These are phyloP conservation scores for Amiota minor DNA, from an alignment of 2,888 invertebrate genomes.

Conservation along the genomic window DNA sequence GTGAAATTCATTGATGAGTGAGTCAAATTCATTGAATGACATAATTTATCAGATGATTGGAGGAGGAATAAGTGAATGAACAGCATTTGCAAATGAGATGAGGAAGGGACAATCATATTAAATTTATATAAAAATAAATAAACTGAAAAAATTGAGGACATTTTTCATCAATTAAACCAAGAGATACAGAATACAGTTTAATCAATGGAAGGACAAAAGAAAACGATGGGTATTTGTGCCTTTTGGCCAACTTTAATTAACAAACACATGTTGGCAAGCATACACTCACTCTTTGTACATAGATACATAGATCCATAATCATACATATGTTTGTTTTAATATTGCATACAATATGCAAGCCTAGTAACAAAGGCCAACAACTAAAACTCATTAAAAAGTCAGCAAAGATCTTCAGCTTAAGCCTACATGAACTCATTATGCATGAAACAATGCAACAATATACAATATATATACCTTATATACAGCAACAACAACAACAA, in stretches of 20 bases:
- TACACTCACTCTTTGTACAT: too few relatives aligned
- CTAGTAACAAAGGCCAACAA: background rate
- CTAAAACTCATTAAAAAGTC: conserved; percentile 17
- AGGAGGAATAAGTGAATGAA: background rate
- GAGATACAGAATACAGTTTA: too few relatives aligned
- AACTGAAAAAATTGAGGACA: too few relatives aligned
- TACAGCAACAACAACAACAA: background rate
- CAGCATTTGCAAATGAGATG: background rate
- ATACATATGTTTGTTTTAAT: too few relatives aligned
- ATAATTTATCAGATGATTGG: too few relatives aligned
- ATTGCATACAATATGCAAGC: too few relatives aligned
- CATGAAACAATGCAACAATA: conserved; percentile 23
- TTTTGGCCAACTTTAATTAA: too few relatives aligned
- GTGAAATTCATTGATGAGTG: background rate
- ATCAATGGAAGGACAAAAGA: too few relatives aligned
- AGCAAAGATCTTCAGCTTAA: conserved; percentile 14
- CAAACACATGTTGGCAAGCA: too few relatives aligned
- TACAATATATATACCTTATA: background rate
- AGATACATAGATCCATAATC: too few relatives aligned
- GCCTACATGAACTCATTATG: conserved; percentile 23
- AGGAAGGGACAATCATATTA: background rate
- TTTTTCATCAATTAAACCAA: too few relatives aligned
- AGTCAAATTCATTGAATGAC: background rate
- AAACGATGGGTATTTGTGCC: too few relatives aligned
- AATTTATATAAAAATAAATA: background rate